These are phyloP conservation scores for Catharus minimus DNA, from an alignment of 2,113 vertebrate species.

Conservation along the genomic window DNA sequence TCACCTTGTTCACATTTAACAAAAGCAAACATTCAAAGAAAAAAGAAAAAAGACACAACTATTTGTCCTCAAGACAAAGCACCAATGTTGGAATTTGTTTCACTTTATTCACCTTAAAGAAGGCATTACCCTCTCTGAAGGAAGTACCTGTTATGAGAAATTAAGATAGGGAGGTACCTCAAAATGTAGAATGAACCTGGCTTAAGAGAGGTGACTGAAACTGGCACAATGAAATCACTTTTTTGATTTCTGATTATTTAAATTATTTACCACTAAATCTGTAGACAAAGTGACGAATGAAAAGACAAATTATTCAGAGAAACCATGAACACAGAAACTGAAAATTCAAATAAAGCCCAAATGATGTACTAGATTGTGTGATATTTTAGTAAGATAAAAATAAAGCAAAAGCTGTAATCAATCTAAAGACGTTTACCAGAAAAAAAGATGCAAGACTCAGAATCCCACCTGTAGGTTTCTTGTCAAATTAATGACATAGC, in stretches of 20 bases:
- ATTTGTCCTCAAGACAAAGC: not conserved
- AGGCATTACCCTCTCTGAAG: not conserved
- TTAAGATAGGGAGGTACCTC: not conserved
- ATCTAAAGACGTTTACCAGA: not conserved
- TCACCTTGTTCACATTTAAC: not conserved
- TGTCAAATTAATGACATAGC: not conserved
- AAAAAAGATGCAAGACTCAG: not conserved
- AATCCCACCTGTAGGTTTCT: not conserved
- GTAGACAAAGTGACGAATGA: not conserved
- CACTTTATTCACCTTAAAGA: not conserved
- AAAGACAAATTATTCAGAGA: not conserved
- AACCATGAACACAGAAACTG: not conserved
- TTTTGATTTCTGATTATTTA: not conserved
- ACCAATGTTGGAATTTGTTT: not conserved
- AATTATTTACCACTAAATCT: slow-evolving; percentile 32
- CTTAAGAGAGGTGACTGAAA: not conserved
- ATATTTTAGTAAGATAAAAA: not conserved
- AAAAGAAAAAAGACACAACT: not conserved
- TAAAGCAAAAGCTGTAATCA: not conserved
- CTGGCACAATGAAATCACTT: not conserved
- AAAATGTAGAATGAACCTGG: not conserved
- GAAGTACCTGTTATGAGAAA: not conserved
- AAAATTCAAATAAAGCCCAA: not conserved
- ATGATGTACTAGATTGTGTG: not conserved
- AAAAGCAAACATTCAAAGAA: not conserved